Evolutionary conservation across 2,113 vertebrate species (phyloP), one percentile per base, ranked within the genome.

Genomic region (Perognathus longimembris): DNA sequence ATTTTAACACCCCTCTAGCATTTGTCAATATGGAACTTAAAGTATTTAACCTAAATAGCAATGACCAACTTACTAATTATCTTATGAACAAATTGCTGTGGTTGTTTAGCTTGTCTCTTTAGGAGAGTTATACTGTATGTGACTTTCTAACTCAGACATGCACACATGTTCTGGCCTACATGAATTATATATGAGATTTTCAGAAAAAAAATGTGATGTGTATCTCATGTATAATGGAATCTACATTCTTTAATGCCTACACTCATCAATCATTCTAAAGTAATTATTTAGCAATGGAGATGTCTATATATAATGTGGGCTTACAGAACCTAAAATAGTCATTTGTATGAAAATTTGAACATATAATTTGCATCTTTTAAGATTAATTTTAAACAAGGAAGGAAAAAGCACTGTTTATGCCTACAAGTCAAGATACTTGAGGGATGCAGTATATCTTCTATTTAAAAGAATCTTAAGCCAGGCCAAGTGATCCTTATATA

Each of bases 321-420:
- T 2, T 21, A 38, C 82, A 90, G 32, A 88, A 85, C 66, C 20
- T 71, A 82, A 45, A 40, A 70, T 34, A 80, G 78, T 84, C 61
- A 38, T 15, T 50, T 78, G 28, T 26, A 34, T 64, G 8, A 61
- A 79, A 70, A 79, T 22, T 87, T 94, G 24, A 18, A 82, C 32
- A 86, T 75, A 66, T 66, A 95, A 61, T 89, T 73, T 80, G 4
- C 40, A 88, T 69, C 15, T 85, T 95, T 82, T 64, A 73, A 94
- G 93, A 40, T n/a, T 83, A 90, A 85, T 15, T 74, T 84, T 74
- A 67, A 94, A 85, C 82, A 80, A 12, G 6, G 7, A 89, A 76
- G 89, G 76, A 73, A 12, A 4, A 80, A 36, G 75, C 86, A 76
- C 10, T 84, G 45, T 71, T 85, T 11, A 69, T 77, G 7, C 34